These are phyloP conservation scores for Porites evermanni DNA, from an alignment of 92 coral and sea anemone genomes.

Conservation along the genomic window DNA sequence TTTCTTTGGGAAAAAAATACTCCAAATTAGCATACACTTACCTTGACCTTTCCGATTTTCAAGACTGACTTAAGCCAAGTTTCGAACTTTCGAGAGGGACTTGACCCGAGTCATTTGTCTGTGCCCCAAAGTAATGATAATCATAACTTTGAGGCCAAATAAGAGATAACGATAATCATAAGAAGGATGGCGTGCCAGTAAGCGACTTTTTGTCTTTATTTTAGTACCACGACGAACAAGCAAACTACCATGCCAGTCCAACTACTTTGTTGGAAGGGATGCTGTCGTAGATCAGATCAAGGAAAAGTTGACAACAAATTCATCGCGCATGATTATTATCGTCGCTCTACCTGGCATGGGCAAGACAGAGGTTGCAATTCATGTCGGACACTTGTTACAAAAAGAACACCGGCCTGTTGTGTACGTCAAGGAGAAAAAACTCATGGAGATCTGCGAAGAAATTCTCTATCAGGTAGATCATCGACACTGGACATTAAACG, in stretches of 20 bases:
- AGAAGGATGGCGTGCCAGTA: too few relatives aligned
- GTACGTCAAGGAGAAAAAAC: slow-evolving; percentile 33
- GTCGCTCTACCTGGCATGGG: slow-evolving; percentile 62
- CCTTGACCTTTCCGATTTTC: too few relatives aligned
- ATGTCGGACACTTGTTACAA: slow-evolving; percentile 41
- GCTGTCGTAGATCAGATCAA: neutral
- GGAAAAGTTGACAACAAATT: neutral
- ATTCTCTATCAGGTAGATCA: slow-evolving; percentile 30
- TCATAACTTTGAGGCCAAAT: too few relatives aligned
- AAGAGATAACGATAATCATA: too few relatives aligned
- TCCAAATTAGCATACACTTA: too few relatives aligned
- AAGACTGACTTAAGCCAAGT: too few relatives aligned
- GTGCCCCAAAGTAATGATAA: too few relatives aligned
- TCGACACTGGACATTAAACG: slow-evolving; percentile 18
- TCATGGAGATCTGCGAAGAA: slow-evolving; percentile 13
- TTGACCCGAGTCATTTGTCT: too few relatives aligned
- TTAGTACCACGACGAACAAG: neutral
- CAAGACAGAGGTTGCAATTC: slow-evolving; percentile 57
- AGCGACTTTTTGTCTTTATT: too few relatives aligned
- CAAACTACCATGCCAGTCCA: neutral
- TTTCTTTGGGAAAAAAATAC: too few relatives aligned
- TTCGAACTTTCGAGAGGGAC: too few relatives aligned
- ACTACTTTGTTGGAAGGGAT: neutral
- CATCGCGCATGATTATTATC: slow-evolving; percentile 26
- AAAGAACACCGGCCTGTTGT: slow-evolving; percentile 25